A percentile compares a stretch with the other conserved stretches of the same genome.
phyloP scores from a whole-genome alignment of 2,797 vertebrate species.

The Chaenodraco wilsoni region DNA sequence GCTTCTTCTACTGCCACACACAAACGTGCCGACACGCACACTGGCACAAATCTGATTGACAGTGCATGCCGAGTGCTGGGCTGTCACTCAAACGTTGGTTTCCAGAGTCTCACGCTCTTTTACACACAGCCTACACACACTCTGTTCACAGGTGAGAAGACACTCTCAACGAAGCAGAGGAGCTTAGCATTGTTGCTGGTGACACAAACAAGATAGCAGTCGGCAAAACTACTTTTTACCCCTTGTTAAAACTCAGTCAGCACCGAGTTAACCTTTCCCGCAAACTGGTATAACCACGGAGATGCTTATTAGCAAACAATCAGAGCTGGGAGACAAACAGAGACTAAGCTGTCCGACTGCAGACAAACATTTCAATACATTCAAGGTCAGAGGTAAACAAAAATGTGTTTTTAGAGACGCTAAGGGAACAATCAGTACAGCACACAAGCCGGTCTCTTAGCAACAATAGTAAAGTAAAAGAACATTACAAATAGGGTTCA shows the following conservation, averaged over 20 bases:
- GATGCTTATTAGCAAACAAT: conserved; percentile 66
- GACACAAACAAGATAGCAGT: conserved; percentile 32
- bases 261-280: conserved; percentile 52
- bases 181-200: conserved; percentile 45
- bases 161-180: conserved; percentile 29
- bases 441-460: not conserved
- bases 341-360: conserved; percentile 54
- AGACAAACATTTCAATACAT: conserved; percentile 44
- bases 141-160: conserved; percentile 49
- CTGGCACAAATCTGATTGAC: conserved; percentile 62
- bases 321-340: conserved; percentile 47
- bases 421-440: conserved; percentile 10
- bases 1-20: conserved; percentile 36
- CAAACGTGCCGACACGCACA: conserved; percentile 14
- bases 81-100: conserved; percentile 70
- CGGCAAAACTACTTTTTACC: conserved; percentile 44
- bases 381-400: conserved; percentile 29
- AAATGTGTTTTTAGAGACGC: not conserved
- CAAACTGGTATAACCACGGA: conserved; percentile 47
- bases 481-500: conserved; percentile 10
- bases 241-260: conserved; percentile 59
- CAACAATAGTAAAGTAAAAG: conserved; percentile 6
- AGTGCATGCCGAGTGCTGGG: conserved; percentile 60
- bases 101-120: conserved; percentile 16
- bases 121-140: conserved; percentile 19